A percentile compares a stretch with the other conserved stretches of the same genome.
Conservation (phyloP, 2,888 invertebrate genomes). For the Charanyca ferruginea region DNA sequence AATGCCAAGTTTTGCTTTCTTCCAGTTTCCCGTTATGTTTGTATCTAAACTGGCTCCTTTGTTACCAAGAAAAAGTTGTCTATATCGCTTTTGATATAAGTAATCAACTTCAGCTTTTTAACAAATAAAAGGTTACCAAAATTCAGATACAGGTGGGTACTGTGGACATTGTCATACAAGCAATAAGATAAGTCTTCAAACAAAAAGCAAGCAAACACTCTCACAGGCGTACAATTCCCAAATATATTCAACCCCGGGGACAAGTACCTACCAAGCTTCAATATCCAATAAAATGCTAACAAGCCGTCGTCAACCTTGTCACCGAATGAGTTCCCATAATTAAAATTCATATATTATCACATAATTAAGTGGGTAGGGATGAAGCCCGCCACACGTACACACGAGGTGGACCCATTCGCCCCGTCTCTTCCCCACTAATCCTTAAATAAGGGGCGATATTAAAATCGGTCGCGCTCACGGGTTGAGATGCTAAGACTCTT, state of each 20-base stretch:
- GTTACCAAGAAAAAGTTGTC: constrained; percentile 12
- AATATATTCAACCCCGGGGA: constrained; percentile 11
- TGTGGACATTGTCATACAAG: background rate
- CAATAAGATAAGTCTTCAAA: background rate
- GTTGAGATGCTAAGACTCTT: constrained; percentile 20
- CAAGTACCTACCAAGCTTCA: constrained; percentile 16
- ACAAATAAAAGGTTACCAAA: background rate
- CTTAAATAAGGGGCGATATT: constrained; percentile 66
- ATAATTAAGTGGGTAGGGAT: constrained; percentile 47
- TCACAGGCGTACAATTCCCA: background rate
- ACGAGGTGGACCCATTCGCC: constrained; percentile 22
- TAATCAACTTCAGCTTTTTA: background rate
- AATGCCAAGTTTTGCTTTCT: constrained; percentile 45
- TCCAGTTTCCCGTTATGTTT: constrained; percentile 28
- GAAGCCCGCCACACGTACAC: constrained; percentile 25
- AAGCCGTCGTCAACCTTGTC: constrained; percentile 15
- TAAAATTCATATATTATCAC: constrained; percentile 62
- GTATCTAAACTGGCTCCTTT: constrained; percentile 19
- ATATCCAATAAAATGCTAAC: constrained; percentile 37
- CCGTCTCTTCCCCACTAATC: constrained; percentile 51
- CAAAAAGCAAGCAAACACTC: background rate
- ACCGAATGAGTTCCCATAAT: constrained; percentile 46
- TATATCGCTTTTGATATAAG: constrained; percentile 8
- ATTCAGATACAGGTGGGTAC: background rate
- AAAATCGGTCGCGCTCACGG: constrained; percentile 42